Base-by-base conservation (phyloP, 2,888 invertebrate genomes). In the Philonicus albiceps region DNA sequence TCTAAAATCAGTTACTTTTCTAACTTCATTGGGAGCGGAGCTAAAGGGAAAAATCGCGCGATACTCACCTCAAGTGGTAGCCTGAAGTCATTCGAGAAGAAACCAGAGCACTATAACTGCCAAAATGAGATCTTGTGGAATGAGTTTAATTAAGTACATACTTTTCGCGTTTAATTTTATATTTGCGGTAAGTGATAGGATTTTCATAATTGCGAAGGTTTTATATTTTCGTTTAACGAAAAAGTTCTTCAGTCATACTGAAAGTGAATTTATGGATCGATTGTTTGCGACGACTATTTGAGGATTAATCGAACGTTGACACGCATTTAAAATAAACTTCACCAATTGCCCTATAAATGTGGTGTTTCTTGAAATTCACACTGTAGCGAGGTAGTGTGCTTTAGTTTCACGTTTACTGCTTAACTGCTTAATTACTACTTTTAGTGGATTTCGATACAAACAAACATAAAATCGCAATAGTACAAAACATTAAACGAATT, bases 91-190 rank as follows among this genome's bases (percentile, higher is more conserved):
- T 34, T 74, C 27, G 37, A 74, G 53, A 7, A 85, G n/a, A 13
- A 37, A 73, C 3, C 73, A 49, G 31, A 64, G 27, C 64, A 64
- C 22, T 27, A 2, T 11, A 81, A 34, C 55, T 34, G 81, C 64
- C 55, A 86, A 86, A 86, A 86, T 86, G 86, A 74, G 74, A 27
- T 73, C 86, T 16, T 93, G 93, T 87, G 94, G 94, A 86, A 93
- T 94, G 93, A 93, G 91, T 89, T 90, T 93, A 78, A 93, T 94
- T 86, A 95, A 95, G 91, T 95, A 95, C 89, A 90, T 94, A 73
- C 90, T 95, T 75, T 95, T 95, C 90, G 91, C 93, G 89, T 95
- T 95, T 90, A 95, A 95, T 91, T 91, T 94, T 55, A 91, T 95
- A 37, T 95, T 95, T 92, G 94, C 94, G 90, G 95, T 95, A 92